Percentiles rank a stretch among this genome's conserved stretches.
Evolutionary conservation across 2,113 vertebrate genomes (phyloP).

Genomic region (Gracilinanus agilis): DNA sequence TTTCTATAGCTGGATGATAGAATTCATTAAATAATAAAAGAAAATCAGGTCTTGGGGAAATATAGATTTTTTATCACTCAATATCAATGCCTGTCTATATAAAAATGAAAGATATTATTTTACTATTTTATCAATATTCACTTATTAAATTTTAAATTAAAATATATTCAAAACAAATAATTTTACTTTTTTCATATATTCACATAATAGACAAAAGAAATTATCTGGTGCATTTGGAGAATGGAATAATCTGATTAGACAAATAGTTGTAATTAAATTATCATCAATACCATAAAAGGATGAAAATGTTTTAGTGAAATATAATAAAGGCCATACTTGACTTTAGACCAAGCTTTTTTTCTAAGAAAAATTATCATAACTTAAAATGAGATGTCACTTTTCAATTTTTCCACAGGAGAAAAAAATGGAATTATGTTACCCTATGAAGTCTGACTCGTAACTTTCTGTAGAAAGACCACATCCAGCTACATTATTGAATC

Average conservation of each 20-base stretch:
- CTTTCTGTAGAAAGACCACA: constrained; percentile 40
- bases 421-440: constrained; percentile 57
- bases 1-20: not conserved
- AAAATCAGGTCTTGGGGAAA: constrained; percentile 16
- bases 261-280: constrained; percentile 32
- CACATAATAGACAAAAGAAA: not conserved
- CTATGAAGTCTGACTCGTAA: constrained; percentile 28
- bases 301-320: constrained; percentile 33
- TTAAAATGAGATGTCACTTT: constrained; percentile 24
- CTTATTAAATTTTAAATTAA: not conserved
- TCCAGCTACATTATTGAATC: constrained; percentile 1
- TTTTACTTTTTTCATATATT: not conserved
- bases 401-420: constrained; percentile 53
- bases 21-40: constrained; percentile 11
- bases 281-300: constrained; percentile 17
- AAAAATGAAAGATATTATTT: not conserved
- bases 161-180: not conserved
- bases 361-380: constrained; percentile 27
- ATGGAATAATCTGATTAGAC: constrained; percentile 16
- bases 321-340: constrained; percentile 32
- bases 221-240: not conserved
- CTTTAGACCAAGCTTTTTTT: constrained; percentile 11
- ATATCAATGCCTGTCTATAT: not conserved
- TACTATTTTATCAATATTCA: not conserved
- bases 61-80: not conserved